Base-by-base conservation (phyloP, 2,113 vertebrate species). In the Sitta europaea region DNA sequence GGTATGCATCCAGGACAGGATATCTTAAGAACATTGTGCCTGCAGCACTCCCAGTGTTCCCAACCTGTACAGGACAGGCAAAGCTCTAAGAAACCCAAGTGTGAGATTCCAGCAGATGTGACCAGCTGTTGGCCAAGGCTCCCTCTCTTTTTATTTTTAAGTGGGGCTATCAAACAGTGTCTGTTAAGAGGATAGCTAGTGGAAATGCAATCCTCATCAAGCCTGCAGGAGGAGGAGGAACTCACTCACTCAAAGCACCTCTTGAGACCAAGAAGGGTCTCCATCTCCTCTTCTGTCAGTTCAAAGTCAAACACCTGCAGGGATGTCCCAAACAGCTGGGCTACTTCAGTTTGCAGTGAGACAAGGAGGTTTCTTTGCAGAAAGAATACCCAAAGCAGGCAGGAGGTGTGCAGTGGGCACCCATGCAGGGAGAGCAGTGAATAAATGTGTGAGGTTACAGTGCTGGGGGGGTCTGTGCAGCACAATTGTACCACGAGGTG, bases 281-380 rank as follows among this genome's bases (percentile, higher is more conserved):
- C 94, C 96, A 98, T 98, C 83, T 98, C 98, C 38, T 98, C 97
- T 62, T 87, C 31, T 18, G 96, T 96, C 76, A 99, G 88, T 16
- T 97, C 97, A 78, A 98, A 98, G 75, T 99, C 98, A 97, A 98
- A 98, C 86, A 98, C 98, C 98, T 98, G 93, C 31, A 72, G 2
- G 17, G 55, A 29, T 31, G 11, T 40, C 35, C 74, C 42, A 58
- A 8, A 54, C 9, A 83, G 38, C 36, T 63, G 43, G 2, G 6
- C 73, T 63, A 33, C 10, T 58, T n/a, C 21, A 11, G 8, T 36
- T 62, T 73, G 50, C 38, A 81, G 15, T 27, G 25, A 72, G 24
- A 28, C 5, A 45, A 27, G 11, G 22, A 35, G 22, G 16, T 23
- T 42, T 6, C 5, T 54, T 71, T 43, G 57, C 51, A 71, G 48